Percentiles rank a stretch among this genome's conserved stretches.
Conservation (phyloP, 2,888 invertebrate species). For the Conops quadrifasciatus region DNA sequence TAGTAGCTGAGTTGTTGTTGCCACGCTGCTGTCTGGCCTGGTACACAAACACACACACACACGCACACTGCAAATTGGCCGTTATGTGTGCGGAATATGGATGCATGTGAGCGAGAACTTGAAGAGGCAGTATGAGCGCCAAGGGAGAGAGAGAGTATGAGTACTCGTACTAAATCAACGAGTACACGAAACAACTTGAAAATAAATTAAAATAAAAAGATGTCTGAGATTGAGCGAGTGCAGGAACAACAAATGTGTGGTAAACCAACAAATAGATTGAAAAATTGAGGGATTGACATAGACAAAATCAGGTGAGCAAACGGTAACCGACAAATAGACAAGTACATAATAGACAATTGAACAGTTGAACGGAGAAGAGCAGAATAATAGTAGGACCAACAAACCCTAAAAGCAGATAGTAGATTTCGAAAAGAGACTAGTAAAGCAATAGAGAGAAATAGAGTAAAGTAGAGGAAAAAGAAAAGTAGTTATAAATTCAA, state of each 20-base stretch:
- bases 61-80: not conserved
- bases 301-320: not conserved
- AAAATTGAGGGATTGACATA: not conserved
- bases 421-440: too few relatives aligned
- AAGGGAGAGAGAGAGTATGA: too few relatives aligned
- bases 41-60: constrained; percentile 36
- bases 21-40: constrained; percentile 20
- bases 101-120: too few relatives aligned
- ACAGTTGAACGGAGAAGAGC: too few relatives aligned
- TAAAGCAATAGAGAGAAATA: too few relatives aligned
- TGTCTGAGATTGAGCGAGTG: not conserved
- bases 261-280: not conserved
- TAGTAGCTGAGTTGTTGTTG: constrained; percentile 19
- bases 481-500: too few relatives aligned
- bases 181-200: constrained; percentile 3
- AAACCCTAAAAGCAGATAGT: too few relatives aligned
- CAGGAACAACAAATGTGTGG: not conserved
- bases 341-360: not conserved
- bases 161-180: too few relatives aligned
- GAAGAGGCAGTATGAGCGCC: too few relatives aligned
- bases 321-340: constrained; percentile 6
- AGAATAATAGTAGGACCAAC: too few relatives aligned
- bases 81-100: too few relatives aligned
- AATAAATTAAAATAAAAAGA: constrained; percentile 12
- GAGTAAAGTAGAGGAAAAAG: too few relatives aligned